Conservation (phyloP, 2,113 vertebrate genomes). For the Rhadina sibilatrix region DNA sequence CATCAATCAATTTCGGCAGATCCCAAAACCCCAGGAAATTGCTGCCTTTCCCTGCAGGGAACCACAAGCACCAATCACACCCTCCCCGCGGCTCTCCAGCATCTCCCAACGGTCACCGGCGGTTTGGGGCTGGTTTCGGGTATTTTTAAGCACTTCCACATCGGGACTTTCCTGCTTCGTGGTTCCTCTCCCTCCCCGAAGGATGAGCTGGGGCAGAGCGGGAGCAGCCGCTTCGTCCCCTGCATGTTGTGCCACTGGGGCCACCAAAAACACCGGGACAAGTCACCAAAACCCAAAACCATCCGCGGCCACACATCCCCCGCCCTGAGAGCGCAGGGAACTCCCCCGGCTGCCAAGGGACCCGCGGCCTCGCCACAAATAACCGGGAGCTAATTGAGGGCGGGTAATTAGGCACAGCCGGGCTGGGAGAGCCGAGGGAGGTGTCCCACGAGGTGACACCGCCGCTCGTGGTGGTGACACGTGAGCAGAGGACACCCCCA, state of each 20-base stretch:
- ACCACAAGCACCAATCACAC: neutral
- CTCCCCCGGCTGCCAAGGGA: neutral
- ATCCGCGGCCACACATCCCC: neutral
- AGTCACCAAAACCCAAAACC: neutral
- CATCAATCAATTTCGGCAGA: too few relatives aligned
- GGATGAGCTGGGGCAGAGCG: neutral
- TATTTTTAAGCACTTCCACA: neutral
- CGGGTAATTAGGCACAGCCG: neutral
- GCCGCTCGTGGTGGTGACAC: neutral
- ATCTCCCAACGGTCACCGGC: accelerated
- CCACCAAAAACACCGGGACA: neutral
- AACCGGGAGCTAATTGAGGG: neutral
- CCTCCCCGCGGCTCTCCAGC: neutral
- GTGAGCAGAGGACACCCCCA: accelerated
- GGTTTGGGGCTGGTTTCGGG: neutral
- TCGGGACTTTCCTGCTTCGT: accelerated
- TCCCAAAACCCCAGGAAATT: neutral
- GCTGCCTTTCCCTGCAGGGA: neutral
- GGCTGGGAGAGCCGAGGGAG: neutral
- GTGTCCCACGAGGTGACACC: neutral
- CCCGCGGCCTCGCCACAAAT: neutral
- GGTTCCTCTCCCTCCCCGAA: accelerated
- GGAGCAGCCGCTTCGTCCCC: neutral
- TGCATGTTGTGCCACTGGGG: too few relatives aligned
- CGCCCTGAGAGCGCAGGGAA: neutral